These are phyloP conservation scores for Leptobrachium ailaonicum DNA, from an alignment of 2,113 vertebrate genomes.

Conservation along the genomic window DNA sequence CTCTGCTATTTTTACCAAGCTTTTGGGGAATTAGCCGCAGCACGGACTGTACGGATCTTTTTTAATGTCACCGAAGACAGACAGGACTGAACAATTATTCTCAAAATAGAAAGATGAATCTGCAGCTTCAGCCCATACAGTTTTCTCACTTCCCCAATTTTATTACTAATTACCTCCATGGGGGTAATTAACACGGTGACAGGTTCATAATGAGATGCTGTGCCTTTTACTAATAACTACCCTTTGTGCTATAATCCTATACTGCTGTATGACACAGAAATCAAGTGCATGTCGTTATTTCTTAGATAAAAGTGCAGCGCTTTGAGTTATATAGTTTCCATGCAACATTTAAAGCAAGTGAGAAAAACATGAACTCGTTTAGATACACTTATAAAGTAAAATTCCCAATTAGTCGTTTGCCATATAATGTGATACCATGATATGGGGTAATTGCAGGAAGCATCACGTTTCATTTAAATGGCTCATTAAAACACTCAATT, in stretches of 20 bases:
- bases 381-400: background rate
- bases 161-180: conserved; percentile 19
- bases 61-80: conserved; percentile 28
- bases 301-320: conserved; percentile 10
- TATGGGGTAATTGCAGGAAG: conserved; percentile 3
- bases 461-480: background rate
- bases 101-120: conserved; percentile 15
- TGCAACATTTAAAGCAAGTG: background rate
- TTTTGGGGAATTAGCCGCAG: background rate
- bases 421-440: conserved; percentile 18
- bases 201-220: conserved; percentile 6
- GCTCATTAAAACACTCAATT: conserved; percentile 32
- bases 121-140: conserved; percentile 7
- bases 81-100: conserved; percentile 30
- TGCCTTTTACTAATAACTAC: conserved; percentile 22
- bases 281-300: background rate
- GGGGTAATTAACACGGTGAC: conserved; percentile 24
- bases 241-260: conserved; percentile 25
- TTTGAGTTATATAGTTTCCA: background rate
- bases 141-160: conserved; percentile 21
- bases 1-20: conserved; percentile 10
- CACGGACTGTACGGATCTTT: background rate
- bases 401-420: background rate
- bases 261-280: conserved; percentile 10
- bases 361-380: background rate